Percentiles rank a stretch among this genome's conserved stretches.
phyloP scores from a whole-genome alignment of 2,888 invertebrate species.

The Lydus trimaculatus region DNA sequence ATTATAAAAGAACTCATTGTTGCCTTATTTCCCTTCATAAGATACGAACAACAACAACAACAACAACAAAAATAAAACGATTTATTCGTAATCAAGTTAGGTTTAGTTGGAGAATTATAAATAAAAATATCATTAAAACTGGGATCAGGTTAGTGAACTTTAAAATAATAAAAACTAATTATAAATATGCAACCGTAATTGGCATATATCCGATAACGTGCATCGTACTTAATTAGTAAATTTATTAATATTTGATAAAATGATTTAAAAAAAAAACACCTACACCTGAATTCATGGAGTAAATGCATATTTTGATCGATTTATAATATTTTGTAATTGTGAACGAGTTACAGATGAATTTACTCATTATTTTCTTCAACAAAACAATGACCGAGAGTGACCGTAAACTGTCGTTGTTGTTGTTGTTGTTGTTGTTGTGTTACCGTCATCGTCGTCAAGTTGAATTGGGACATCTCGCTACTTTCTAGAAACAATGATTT shows the following conservation, averaged over 20 bases:
- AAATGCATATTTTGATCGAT: constrained; percentile 8
- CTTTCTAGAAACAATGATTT: constrained; percentile 50
- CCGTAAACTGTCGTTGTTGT: constrained; percentile 40
- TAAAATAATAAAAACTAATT: constrained; percentile 17
- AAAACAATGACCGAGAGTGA: constrained; percentile 50
- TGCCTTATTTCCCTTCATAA: background rate
- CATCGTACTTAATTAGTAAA: constrained; percentile 4
- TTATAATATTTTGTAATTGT: background rate
- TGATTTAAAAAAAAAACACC: too few relatives aligned
- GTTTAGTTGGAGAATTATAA: constrained; percentile 1
- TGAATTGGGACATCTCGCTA: constrained; percentile 47
- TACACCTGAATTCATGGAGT: background rate
- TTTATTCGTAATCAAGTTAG: background rate
- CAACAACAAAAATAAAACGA: too few relatives aligned
- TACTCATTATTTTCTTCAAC: constrained; percentile 15
- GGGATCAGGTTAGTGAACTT: constrained; percentile 36
- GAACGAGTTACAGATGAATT: constrained; percentile 1
- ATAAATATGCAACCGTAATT: constrained; percentile 3
- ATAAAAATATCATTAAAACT: constrained; percentile 33
- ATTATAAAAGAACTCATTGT: background rate
- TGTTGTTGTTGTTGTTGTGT: constrained; percentile 10
- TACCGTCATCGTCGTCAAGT: constrained; percentile 34
- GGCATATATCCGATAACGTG: constrained; percentile 6
- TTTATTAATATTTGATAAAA: background rate
- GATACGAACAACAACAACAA: background rate